phyloP scores from a whole-genome alignment of 2,888 invertebrate genomes.

The Spisula subtruncata region DNA sequence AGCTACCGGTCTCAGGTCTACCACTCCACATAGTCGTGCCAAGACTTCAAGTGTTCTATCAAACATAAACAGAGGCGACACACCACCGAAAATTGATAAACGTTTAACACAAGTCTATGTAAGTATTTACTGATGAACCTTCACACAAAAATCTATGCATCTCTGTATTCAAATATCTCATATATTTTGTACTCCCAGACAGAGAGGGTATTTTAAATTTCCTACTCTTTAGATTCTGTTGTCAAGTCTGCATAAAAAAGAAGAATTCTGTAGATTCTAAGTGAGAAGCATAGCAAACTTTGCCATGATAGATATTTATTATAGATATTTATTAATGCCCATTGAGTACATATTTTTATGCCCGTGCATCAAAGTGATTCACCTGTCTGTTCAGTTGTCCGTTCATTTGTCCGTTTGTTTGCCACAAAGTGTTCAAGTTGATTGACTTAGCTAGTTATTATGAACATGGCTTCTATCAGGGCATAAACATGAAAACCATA shows the following conservation, averaged over 20 bases:
- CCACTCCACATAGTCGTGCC: slow-evolving; percentile 69
- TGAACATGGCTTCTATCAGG: too few relatives aligned
- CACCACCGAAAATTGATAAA: slow-evolving; percentile 86
- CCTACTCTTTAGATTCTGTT: not conserved
- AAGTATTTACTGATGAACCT: slow-evolving; percentile 64
- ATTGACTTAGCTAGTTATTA: too few relatives aligned
- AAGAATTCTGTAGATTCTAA: too few relatives aligned
- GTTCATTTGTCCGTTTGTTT: too few relatives aligned
- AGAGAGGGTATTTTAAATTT: not conserved
- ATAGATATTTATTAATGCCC: too few relatives aligned
- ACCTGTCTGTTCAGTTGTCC: too few relatives aligned
- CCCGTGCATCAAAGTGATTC: too few relatives aligned
- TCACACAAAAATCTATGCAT: not conserved
- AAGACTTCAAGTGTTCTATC: slow-evolving; percentile 75
- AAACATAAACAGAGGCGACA: slow-evolving; percentile 72
- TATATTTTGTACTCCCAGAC: not conserved
- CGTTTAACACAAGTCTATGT: slow-evolving; percentile 85
- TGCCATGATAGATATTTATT: too few relatives aligned
- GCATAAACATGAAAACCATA: too few relatives aligned
- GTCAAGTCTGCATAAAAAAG: not conserved
- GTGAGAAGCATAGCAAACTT: too few relatives aligned
- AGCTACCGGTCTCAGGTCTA: slow-evolving; percentile 65
- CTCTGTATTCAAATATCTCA: not conserved
- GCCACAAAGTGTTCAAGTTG: too few relatives aligned
- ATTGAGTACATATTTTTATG: too few relatives aligned